Base-by-base conservation (phyloP, 1,140 invertebrate genomes). In the Panulirus ornatus region DNA sequence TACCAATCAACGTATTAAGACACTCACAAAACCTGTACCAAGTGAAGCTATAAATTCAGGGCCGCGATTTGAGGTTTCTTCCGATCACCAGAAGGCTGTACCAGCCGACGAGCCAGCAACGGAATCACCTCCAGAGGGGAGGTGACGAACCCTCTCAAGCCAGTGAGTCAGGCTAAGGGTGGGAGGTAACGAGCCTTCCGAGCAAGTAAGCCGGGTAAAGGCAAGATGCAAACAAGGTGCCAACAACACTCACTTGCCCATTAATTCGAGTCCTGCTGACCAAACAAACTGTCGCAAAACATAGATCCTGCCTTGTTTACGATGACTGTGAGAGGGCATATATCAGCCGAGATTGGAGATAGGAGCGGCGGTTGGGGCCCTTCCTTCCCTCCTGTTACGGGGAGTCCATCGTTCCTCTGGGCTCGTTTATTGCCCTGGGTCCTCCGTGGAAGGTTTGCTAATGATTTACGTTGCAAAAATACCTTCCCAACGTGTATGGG, bases 181-280 rank as follows among this genome's bases (percentile, higher is more conserved):
- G 2, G 2, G 58, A 66, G 5, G 27, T 66, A 30, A 66, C 58
- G 58, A 66, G n/a, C 3, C 1, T 19, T 22, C 58, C 30, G 5
- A 66, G n/a, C 14, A 8, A 66, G 22, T 66, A 27, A 66, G 58
- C n/a, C 0, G 22, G n/a, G 22, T 27, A 22, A 66, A 66, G 58
- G 75, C 14, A 38, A 30, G 58, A 84, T 44, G 81, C 81, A 58
- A 84, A 84, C 81, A 70, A 71, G 81, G 81, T 70, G 81, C 58
- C 81, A 84, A 70, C 40, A 27, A 58, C 51, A 42, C 58, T 84
- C 58, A 71, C 81, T 58, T 84, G 58, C 19, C 58, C 81, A 70
- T 84, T 70, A 84, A 84, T 84, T 42, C 36, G 19, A 38, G 58
- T 47, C 14, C 54, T 70, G 34, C 16, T 42, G 58, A 70, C 58